Conservation (phyloP, 53 echinoderm and acorn worm species). For the Holothuria scabra region DNA sequence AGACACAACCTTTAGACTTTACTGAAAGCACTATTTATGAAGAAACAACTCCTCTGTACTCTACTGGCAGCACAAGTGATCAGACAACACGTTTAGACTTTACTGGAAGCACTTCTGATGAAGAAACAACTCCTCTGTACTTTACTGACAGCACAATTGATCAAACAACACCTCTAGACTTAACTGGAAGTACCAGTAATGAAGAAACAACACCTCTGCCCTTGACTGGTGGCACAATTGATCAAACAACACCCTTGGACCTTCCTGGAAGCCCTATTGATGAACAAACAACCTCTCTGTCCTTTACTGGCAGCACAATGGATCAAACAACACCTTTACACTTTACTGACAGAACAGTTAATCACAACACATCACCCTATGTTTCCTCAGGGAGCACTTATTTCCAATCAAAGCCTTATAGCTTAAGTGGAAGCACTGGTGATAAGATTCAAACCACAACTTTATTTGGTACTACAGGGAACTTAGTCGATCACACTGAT, state of each 20-base stretch:
- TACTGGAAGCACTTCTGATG: too few species aligned
- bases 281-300: neutral
- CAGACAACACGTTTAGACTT: neutral
- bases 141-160: too few species aligned
- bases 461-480: too few species aligned
- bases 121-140: too few species aligned
- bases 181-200: too few species aligned
- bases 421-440: too few species aligned
- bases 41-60: neutral
- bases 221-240: too few species aligned
- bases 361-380: neutral
- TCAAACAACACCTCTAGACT: neutral
- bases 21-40: neutral
- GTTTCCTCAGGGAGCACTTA: neutral
- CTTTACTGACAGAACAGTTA: neutral
- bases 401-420: too few species aligned
- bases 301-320: neutral
- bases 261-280: neutral
- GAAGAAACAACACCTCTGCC: neutral
- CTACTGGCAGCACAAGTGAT: neutral
- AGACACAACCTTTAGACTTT: neutral
- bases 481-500: too few species aligned
- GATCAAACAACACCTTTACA: neutral
- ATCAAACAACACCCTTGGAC: neutral
- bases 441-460: too few species aligned